phyloP scores from a whole-genome alignment of 2,797 vertebrate species.

The Sebastes goodei region DNA sequence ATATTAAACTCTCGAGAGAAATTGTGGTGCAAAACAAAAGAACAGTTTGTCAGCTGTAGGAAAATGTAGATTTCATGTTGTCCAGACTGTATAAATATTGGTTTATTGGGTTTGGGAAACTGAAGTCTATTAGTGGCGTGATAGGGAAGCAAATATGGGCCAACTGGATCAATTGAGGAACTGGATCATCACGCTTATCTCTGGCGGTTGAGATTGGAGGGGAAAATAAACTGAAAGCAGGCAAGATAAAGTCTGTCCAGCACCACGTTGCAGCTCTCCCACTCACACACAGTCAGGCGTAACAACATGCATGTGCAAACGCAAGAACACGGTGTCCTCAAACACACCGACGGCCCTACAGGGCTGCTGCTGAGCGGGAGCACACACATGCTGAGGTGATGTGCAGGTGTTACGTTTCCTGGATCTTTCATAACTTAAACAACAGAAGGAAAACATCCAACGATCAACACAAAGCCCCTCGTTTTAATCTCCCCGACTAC shows the following conservation, averaged over 20 bases:
- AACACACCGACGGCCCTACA: background rate
- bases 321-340: constrained; percentile 45
- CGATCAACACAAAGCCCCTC: background rate
- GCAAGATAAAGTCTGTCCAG: background rate
- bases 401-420: background rate
- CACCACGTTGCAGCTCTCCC: background rate
- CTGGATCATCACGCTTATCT: constrained; percentile 9
- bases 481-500: background rate
- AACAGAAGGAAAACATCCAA: background rate
- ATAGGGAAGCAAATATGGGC: background rate
- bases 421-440: too few relatives aligned
- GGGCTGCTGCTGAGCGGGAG: background rate
- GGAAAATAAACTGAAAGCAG: background rate
- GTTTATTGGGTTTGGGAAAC: background rate
- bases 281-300: background rate
- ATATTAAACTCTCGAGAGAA: background rate
- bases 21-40: background rate
- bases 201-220: background rate
- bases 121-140: background rate
- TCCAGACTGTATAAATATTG: background rate
- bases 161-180: constrained; percentile 1
- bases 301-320: constrained; percentile 9
- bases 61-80: background rate
- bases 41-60: background rate
- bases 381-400: background rate